Conservation (phyloP, 2,113 vertebrate species). For the Brachirus orientalis region DNA sequence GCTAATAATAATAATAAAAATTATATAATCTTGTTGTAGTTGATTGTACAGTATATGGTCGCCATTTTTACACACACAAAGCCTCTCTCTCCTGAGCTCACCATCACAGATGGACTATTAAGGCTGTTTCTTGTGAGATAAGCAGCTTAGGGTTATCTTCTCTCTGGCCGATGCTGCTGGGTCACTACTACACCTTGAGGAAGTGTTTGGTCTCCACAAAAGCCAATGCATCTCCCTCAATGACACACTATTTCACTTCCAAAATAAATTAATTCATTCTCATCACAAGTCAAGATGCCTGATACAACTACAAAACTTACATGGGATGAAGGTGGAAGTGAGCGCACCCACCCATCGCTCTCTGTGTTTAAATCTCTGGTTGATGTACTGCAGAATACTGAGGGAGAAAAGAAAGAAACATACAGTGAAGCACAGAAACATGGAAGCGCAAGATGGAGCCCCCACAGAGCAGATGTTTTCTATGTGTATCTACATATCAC, state of each 20-base stretch:
- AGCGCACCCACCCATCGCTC: conserved; percentile 93
- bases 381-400: conserved; percentile 94
- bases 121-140: conserved; percentile 53
- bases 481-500: too few relatives aligned
- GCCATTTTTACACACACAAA: background rate
- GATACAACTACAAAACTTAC: conserved; percentile 82
- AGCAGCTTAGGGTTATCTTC: conserved; percentile 57
- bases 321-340: conserved; percentile 84
- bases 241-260: too few relatives aligned
- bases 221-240: too few relatives aligned
- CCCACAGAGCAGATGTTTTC: too few relatives aligned
- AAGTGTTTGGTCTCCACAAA: background rate
- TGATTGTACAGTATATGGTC: too few relatives aligned
- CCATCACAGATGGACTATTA: conserved; percentile 53
- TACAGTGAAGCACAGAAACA: too few relatives aligned
- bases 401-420: background rate
- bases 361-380: conserved; percentile 90
- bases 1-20: too few relatives aligned
- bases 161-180: background rate
- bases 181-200: conserved; percentile 21
- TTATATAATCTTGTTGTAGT: too few relatives aligned
- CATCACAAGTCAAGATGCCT: too few relatives aligned
- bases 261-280: too few relatives aligned
- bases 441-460: too few relatives aligned
- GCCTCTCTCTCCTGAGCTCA: background rate